Conservation (phyloP, 2,113 vertebrate genomes). For the Tapirus terrestris region DNA sequence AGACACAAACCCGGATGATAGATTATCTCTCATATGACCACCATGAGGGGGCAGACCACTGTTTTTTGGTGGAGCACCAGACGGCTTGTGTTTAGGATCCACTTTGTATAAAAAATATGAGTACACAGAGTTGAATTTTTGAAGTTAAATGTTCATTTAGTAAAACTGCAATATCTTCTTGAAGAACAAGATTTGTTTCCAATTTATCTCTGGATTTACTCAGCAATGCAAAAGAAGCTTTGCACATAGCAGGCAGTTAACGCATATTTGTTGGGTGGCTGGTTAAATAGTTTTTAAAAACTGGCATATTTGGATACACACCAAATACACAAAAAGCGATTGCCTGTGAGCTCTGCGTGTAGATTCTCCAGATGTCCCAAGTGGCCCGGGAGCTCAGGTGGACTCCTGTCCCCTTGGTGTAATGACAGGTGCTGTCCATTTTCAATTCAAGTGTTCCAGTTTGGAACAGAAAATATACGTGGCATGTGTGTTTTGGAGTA, state of each 20-base stretch:
- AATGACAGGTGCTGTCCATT: background rate
- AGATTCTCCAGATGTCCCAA: background rate
- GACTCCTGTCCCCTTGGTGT: too few species aligned
- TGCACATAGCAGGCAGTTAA: background rate
- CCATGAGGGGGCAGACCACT: rapidly evolving
- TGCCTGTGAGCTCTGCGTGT: background rate
- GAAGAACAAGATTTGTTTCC: background rate
- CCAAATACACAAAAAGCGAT: background rate
- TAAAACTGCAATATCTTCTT: background rate
- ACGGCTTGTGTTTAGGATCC: too few species aligned
- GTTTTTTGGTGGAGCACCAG: background rate
- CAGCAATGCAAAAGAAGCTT: background rate
- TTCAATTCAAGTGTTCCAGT: background rate
- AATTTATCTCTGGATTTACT: background rate
- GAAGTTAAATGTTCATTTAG: background rate
- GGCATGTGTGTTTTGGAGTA: background rate
- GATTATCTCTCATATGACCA: background rate
- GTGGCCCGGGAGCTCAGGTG: background rate
- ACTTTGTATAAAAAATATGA: background rate
- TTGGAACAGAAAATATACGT: background rate
- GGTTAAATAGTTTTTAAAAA: background rate
- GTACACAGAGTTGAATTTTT: rapidly evolving
- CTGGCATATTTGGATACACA: background rate
- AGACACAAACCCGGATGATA: background rate
- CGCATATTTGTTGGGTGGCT: background rate